Base-by-base conservation (phyloP, 1,140 invertebrate species). In the Zaprionus taronus region DNA sequence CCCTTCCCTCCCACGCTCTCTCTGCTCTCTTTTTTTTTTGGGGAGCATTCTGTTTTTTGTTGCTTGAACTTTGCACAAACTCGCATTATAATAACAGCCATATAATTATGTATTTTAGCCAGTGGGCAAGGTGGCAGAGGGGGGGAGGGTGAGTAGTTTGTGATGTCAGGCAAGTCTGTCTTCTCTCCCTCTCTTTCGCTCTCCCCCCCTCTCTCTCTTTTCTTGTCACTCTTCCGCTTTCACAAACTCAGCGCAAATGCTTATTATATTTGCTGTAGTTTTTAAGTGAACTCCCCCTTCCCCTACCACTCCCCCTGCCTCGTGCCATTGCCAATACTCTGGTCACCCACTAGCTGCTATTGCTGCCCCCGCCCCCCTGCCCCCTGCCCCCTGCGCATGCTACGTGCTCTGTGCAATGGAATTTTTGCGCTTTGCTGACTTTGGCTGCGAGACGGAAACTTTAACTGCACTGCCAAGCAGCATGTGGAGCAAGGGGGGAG, bases 91-190 rank as follows among this genome's bases (percentile, higher is more conserved):
- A 86, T 80, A 89, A 80, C 70, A 69, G 73, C 58, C 73, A 83
- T 77, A 83, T 86, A 89, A 89, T 83, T 83, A 83, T 89, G 84
- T 76, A 86, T 86, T 86, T 87, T 69, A 66, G 66, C 64, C 44
- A 77, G 65, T 82, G 83, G 76, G 70, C 67, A 74, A 70, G 56
- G 44, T 11, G 9, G 12, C 5, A 20, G 12, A 4, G 24, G 26
- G 6, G 7, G 62, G 31, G 4, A 5, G 62, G 1, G 7, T n/a
- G 6, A 12, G 26, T 20, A 20, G 26, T 12, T 22, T 44, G 41
- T 7, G n/a, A n/a, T 9, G n/a, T 44, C 41, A 44, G n/a, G 41
- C 41, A 7, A 44, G 41, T 5, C 15, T 17, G 5, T 5, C 14
- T 22, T 22, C 22, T 22, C 22, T 22, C 14, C 38, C 38, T 14